Base-by-base conservation (phyloP, 2,113 vertebrate genomes). In the Amphiprion ocellaris region DNA sequence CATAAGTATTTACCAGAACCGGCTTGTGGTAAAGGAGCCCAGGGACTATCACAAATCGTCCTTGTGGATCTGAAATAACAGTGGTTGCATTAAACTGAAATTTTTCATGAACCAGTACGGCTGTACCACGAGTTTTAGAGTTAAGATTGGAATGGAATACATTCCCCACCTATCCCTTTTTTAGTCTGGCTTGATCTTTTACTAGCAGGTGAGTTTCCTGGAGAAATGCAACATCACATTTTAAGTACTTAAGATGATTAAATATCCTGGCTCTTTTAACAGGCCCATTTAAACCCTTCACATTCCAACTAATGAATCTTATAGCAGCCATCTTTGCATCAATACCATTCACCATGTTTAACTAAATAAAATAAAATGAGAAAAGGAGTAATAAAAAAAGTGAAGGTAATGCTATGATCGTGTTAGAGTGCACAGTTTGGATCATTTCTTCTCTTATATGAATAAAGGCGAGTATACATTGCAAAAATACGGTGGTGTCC, bases 191-290 rank as follows among this genome's bases (percentile, higher is more conserved):
- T 30, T 66, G 24, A 21, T 53, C 37, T 66, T 73, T 79, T 21
- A 21, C 21, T 21, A 21, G 21, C 21, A 21, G 21, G 21, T 21
- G 21, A 21, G 21, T 21, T 21, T 21, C 54, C 17, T 60, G 74
- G 3, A 69, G 47, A 21, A 62, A 61, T 46, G 10, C 33, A n/a
- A n/a, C n/a, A 10, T 77, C 23, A 53, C 37, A 61, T 61, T 62
- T 69, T 14, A 62, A 54, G 5, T 68, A 65, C n/a, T 60, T 53
- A 12, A 69, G 37, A 19, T 5, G 26, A 54, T 58, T 69, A 4
- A 79, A 72, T 59, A 52, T 65, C 14, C 23, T 30, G 9, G 9
- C 53, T 79, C 53, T 79, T 50, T 79, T 71, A 28, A 72, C 28
- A 28, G 68, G 68, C n/a, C 60, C 52, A 21, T 71, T 71, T 55